Evolutionary conservation across 2,113 vertebrate species (phyloP).

Genomic region (Hyperoodon ampullatus): DNA sequence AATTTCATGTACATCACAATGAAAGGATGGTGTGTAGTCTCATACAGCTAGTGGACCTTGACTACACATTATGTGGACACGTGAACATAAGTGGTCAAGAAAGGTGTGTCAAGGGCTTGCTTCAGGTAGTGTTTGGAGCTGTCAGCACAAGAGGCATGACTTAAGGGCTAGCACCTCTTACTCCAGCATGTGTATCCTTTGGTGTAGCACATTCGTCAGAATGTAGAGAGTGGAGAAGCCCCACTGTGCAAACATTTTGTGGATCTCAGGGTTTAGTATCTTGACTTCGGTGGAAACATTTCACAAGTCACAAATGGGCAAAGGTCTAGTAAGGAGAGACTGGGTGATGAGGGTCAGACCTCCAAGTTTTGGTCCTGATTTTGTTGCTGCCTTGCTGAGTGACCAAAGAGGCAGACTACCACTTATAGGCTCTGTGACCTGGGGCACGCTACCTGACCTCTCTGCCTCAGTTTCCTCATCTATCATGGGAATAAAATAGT

Average conservation of each 20-base stretch:
- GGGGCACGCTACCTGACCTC: neutral
- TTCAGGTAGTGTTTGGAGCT: neutral
- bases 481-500: neutral
- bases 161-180: neutral
- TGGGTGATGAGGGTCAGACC: neutral
- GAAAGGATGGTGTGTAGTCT: neutral
- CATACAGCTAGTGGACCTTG: neutral
- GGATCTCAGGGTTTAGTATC: neutral
- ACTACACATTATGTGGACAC: neutral
- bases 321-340: neutral
- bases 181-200: neutral
- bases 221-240: neutral
- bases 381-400: neutral
- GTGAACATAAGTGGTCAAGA: neutral
- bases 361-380: neutral
- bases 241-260: neutral
- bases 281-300: neutral
- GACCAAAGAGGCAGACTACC: neutral
- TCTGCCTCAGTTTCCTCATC: slow-evolving; percentile 12
- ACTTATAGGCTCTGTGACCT: neutral
- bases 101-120: neutral
- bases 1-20: neutral
- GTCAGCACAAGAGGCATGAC: neutral
- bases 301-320: neutral
- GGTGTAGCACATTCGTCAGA: neutral